Percentiles rank a stretch among this genome's conserved stretches.
Evolutionary conservation across 1,140 invertebrate genomes (phyloP).

Genomic region (Sarcophaga peregrina): DNA sequence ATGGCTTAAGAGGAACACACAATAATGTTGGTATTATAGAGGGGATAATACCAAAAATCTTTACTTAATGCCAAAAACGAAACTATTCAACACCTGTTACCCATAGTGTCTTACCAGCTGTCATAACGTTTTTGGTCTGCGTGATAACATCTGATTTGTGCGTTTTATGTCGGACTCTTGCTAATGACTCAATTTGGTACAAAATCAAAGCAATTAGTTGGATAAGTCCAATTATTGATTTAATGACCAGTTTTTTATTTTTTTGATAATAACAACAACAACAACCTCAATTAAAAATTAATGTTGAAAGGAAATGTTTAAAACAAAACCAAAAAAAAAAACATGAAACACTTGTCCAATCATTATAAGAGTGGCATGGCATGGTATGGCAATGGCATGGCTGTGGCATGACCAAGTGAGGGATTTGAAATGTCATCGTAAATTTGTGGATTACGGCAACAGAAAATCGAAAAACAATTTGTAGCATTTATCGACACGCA

Average conservation of each 20-base stretch:
- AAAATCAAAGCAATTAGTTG: neutral
- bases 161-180: neutral
- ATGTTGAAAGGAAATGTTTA: neutral
- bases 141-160: neutral
- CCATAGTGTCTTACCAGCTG: neutral
- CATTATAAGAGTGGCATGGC: neutral
- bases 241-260: neutral
- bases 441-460: neutral
- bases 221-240: neutral
- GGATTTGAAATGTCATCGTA: slow-evolving; percentile 18
- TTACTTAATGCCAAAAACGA: no score
- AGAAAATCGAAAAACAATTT: slow-evolving; percentile 6
- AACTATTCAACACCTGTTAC: neutral
- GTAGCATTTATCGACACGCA: neutral
- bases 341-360: neutral
- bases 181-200: neutral
- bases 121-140: neutral
- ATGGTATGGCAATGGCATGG: no score
- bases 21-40: no score
- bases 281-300: no score
- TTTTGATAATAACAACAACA: no score
- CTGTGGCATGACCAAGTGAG: neutral
- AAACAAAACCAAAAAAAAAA: neutral
- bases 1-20: no score
- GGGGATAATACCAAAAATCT: no score